Evolutionary conservation across 1,140 invertebrate genomes (phyloP), one percentile per base, ranked within the genome.

Genomic region (Rhyzopertha dominica): DNA sequence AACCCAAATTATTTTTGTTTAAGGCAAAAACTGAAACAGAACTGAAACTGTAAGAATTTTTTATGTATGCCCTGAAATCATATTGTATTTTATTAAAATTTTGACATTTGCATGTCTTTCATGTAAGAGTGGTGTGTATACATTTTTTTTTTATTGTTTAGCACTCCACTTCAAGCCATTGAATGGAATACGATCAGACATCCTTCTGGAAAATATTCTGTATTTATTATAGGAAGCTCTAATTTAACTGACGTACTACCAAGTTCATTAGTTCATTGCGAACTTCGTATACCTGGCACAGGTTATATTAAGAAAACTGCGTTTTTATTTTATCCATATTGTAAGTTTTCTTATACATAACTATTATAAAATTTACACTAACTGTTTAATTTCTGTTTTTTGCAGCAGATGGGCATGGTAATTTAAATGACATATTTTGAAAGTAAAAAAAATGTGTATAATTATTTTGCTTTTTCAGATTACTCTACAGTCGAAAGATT

Each of bases 1-100:
- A 68, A 35, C 69, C 71, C 20, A 69, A 66, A 53, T 45, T 73
- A 18, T 48, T 63, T 9, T 47, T 73, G 5, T 66, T 53, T 44
- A 57, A 58, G 39, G 53, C 59, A 24, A 40, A 30, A 13, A 53
- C 54, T 13, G 50, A 65, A 19, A 48, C 53, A 19, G 32, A 36
- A 41, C 35, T 52, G 14, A 45, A 49, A 22, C 56, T 38, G 56
- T 58, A 36, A 49, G n/a, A 26, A 26, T 26, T n/a, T 26, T 7
- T 13, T 8, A n/a, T 8, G 30, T 32, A 10, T n/a, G 5, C 7
- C 30, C 30, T 14, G 30, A 10, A 10, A 8, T 32, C 7, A 26
- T 26, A 26, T 8, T 26, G n/a, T 26, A n/a, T n/a, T 26, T 26
- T n/a, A 26, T 8, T 7, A 8, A n/a, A 5, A 5, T 13, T 5